Evolutionary conservation across 2,113 vertebrate genomes (phyloP).

Genomic region (Scopus umbretta): DNA sequence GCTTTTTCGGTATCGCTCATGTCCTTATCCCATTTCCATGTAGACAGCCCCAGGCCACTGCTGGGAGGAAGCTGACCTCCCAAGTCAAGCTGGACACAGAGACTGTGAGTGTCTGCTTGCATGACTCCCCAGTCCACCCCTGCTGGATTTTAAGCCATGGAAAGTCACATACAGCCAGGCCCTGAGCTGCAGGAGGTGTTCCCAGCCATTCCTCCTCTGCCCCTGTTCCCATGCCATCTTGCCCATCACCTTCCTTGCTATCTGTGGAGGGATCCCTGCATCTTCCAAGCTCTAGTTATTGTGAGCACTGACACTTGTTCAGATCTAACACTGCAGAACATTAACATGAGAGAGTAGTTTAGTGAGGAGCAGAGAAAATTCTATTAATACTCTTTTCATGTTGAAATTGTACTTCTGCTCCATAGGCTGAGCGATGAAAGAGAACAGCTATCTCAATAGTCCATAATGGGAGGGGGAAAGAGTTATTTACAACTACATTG

Average conservation of each 20-base stretch:
- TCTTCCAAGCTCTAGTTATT: neutral
- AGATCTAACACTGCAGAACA: neutral
- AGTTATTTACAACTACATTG: neutral
- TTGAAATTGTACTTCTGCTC: conserved; percentile 1
- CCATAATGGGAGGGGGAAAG: neutral
- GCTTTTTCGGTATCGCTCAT: accelerated
- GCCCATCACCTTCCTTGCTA: neutral
- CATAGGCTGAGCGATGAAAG: neutral
- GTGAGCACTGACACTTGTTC: neutral
- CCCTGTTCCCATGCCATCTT: neutral
- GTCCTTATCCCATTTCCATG: accelerated
- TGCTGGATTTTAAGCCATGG: neutral
- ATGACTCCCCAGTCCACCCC: accelerated
- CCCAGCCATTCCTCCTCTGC: neutral
- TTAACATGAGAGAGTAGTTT: neutral
- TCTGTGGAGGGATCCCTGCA: neutral
- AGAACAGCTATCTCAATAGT: conserved; percentile 14
- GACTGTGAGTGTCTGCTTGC: neutral
- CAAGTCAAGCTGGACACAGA: neutral
- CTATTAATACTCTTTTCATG: neutral
- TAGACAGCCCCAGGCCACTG: accelerated
- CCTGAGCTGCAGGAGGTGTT: neutral
- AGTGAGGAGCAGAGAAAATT: neutral
- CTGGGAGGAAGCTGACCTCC: neutral
- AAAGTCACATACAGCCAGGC: neutral